Evolutionary conservation across 2,888 invertebrate species (phyloP).

Genomic region (Ctena decussata): DNA sequence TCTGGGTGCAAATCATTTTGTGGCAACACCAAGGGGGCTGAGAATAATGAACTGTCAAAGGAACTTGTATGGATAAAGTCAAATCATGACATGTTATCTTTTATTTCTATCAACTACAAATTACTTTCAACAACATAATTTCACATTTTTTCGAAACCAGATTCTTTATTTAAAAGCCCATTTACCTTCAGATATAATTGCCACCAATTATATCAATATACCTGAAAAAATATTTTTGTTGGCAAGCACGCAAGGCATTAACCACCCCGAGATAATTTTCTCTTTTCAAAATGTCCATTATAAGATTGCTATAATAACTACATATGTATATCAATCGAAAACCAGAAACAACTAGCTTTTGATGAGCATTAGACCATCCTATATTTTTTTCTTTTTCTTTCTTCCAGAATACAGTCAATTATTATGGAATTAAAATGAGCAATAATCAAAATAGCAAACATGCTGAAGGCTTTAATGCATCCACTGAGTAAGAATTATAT

Average conservation of each 20-base stretch:
- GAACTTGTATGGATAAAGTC: not conserved
- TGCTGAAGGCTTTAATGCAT: too few species aligned
- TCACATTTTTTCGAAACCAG: not conserved
- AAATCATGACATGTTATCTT: not conserved
- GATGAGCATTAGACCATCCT: too few species aligned
- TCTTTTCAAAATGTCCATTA: not conserved
- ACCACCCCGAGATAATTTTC: not conserved
- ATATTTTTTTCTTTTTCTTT: too few species aligned
- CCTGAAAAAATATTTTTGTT: constrained; percentile 1
- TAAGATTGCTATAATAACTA: too few species aligned
- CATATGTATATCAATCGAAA: too few species aligned
- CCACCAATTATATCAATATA: not conserved
- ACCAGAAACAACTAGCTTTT: too few species aligned
- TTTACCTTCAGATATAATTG: constrained; percentile 3
- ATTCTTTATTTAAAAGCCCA: constrained; percentile 6
- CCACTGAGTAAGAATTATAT: too few species aligned
- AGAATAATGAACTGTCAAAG: not conserved
- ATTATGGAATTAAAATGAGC: too few species aligned
- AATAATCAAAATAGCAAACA: too few species aligned
- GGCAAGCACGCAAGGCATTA: constrained; percentile 4
- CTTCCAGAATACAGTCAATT: too few species aligned
- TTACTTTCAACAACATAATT: constrained; percentile 3
- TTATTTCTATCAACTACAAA: not conserved
- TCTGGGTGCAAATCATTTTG: not conserved
- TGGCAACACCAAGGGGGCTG: not conserved